Evolutionary conservation across 2,113 vertebrate genomes (phyloP).

Genomic region (Oryzias woworae): DNA sequence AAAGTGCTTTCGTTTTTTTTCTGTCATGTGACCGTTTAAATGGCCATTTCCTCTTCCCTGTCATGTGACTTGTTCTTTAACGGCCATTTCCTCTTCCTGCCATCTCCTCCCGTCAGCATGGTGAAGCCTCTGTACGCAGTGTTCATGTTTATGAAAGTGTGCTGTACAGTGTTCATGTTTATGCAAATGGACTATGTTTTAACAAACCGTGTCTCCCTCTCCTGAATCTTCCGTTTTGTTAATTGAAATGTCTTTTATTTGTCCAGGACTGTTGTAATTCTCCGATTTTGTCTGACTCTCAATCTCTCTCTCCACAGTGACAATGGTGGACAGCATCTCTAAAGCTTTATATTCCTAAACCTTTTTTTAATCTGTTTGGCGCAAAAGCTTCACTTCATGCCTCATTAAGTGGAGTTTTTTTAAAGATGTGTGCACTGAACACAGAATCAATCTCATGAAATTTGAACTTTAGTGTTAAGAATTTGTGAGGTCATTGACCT

Average conservation of each 20-base stretch:
- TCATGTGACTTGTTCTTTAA: constrained; percentile 79
- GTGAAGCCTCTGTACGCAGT: constrained; percentile 85
- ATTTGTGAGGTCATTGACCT: constrained; percentile 30
- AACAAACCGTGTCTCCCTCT: constrained; percentile 56
- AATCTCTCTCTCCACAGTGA: constrained; percentile 81
- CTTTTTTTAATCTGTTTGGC: constrained; percentile 65
- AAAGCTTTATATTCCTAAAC: constrained; percentile 74
- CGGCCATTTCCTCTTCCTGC: constrained; percentile 82
- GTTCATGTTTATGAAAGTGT: constrained; percentile 79
- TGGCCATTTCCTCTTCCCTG: constrained; percentile 78
- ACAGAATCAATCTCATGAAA: constrained; percentile 31
- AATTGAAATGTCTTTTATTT: constrained; percentile 67
- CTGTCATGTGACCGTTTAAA: constrained; percentile 79
- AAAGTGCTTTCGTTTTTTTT: constrained; percentile 76
- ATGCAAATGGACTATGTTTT: constrained; percentile 65
- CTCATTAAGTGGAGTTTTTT: constrained; percentile 51
- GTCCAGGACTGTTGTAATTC: constrained; percentile 68
- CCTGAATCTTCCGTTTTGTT: constrained; percentile 69
- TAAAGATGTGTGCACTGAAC: constrained; percentile 41
- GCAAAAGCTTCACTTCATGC: constrained; percentile 52
- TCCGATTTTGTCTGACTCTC: constrained; percentile 74
- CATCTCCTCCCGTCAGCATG: constrained; percentile 81
- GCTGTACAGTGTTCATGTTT: constrained; percentile 74
- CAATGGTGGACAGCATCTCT: constrained; percentile 73
- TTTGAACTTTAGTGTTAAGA: constrained; percentile 8